phyloP scores from a whole-genome alignment of 2,113 vertebrate genomes.

The Pipra filicauda region DNA sequence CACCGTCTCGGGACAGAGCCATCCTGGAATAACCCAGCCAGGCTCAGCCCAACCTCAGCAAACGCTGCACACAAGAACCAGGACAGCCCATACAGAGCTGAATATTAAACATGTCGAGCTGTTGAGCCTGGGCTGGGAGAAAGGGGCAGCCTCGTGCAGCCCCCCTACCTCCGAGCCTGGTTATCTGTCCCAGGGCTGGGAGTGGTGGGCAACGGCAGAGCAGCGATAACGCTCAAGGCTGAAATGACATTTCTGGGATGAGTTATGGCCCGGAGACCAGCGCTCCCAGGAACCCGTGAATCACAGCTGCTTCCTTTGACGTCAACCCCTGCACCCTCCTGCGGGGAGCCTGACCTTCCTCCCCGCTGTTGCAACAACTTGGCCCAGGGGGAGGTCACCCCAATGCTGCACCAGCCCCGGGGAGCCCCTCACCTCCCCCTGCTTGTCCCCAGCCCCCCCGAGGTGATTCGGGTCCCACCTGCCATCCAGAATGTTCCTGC shows the following conservation, averaged over 20 bases:
- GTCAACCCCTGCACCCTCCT: slow-evolving; percentile 48
- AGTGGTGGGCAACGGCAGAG: neutral
- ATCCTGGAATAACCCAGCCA: fast-evolving
- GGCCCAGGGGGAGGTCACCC: neutral
- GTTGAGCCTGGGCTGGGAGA: neutral
- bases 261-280: slow-evolving; percentile 29
- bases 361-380: neutral
- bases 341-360: slow-evolving; percentile 50
- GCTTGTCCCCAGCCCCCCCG: fast-evolving
- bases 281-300: neutral
- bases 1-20: neutral
- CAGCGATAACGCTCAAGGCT: slow-evolving; percentile 66
- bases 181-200: neutral
- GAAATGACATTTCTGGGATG: slow-evolving; percentile 57
- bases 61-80: neutral
- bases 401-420: fast-evolving
- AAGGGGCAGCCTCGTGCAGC: neutral
- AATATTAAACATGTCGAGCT: fast-evolving
- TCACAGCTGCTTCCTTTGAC: slow-evolving; percentile 69
- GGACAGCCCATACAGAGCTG: fast-evolving
- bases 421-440: neutral
- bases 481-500: fast-evolving
- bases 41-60: neutral
- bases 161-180: neutral
- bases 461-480: neutral